A percentile compares a stretch with the other conserved stretches of the same genome.
phyloP scores from a whole-genome alignment of 2,888 invertebrate genomes.

The Euclidia mi region DNA sequence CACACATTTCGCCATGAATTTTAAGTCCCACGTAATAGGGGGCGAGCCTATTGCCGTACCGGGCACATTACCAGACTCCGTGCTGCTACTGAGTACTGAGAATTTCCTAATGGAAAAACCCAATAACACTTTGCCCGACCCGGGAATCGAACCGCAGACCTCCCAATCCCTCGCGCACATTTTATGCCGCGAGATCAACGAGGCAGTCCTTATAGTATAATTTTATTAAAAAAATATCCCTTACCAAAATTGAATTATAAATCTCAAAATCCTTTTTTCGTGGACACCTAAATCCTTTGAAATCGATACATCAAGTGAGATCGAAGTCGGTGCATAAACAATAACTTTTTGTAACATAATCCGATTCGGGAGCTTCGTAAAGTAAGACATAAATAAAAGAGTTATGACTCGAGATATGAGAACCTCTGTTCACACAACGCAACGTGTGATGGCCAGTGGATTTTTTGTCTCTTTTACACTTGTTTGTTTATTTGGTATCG shows the following conservation, averaged over 20 bases:
- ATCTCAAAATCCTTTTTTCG: conserved; percentile 6
- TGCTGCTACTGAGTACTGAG: too few species aligned
- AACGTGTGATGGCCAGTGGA: conserved; percentile 23
- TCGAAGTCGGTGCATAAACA: conserved; percentile 67
- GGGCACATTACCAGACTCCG: too few species aligned
- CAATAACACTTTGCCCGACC: too few species aligned
- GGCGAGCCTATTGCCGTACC: too few species aligned
- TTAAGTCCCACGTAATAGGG: too few species aligned
- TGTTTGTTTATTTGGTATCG: not conserved
- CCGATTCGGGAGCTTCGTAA: conserved; percentile 56
- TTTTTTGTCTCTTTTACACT: not conserved
- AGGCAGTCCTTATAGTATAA: not conserved
- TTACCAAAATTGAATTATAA: conserved; percentile 19
- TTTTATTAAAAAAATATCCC: not conserved
- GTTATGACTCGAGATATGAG: conserved; percentile 64
- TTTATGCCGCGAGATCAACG: too few species aligned
- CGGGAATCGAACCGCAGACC: too few species aligned
- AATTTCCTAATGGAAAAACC: too few species aligned
- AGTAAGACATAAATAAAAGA: conserved; percentile 81
- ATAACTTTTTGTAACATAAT: conserved; percentile 71
- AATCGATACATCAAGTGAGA: conserved; percentile 57
- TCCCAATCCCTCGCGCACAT: too few species aligned
- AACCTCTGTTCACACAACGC: conserved; percentile 42
- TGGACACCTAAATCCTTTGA: conserved; percentile 25
- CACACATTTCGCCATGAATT: too few species aligned